Evolutionary conservation across 2,113 vertebrate species (phyloP).

Genomic region (Xiphophorus hellerii): DNA sequence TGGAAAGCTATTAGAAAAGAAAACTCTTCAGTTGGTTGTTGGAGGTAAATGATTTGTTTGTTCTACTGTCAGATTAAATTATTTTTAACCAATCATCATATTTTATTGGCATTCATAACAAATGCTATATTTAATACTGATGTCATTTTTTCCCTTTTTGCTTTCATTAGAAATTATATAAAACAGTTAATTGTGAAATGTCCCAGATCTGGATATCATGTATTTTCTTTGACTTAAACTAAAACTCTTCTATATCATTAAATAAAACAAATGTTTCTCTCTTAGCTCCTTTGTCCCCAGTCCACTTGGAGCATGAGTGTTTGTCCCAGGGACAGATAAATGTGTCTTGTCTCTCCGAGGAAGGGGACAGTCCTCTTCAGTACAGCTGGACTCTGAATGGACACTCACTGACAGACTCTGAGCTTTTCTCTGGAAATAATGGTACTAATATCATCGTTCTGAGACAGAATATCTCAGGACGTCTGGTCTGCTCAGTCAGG

Average conservation of each 20-base stretch:
- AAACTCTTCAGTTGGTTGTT: constrained; percentile 21
- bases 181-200: no score
- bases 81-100: background rate
- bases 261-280: background rate
- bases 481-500: constrained; percentile 44
- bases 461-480: constrained; percentile 44
- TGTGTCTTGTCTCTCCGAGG: constrained; percentile 52
- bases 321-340: constrained; percentile 44
- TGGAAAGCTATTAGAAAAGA: accelerated
- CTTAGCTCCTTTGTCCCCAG: constrained; percentile 59
- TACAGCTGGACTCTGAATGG: constrained; percentile 64
- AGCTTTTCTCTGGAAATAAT: constrained; percentile 25
- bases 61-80: background rate
- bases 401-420: constrained; percentile 29
- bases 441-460: constrained; percentile 43
- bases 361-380: constrained; percentile 51
- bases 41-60: constrained; percentile 39
- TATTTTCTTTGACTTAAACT: no score
- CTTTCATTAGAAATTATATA: no score
- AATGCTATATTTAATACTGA: no score
- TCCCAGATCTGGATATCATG: no score
- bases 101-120: background rate
- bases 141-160: background rate
- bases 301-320: constrained; percentile 47
- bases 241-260: background rate